Base-by-base conservation (phyloP, 2,888 invertebrate species). In the Parthenolecanium corni region DNA sequence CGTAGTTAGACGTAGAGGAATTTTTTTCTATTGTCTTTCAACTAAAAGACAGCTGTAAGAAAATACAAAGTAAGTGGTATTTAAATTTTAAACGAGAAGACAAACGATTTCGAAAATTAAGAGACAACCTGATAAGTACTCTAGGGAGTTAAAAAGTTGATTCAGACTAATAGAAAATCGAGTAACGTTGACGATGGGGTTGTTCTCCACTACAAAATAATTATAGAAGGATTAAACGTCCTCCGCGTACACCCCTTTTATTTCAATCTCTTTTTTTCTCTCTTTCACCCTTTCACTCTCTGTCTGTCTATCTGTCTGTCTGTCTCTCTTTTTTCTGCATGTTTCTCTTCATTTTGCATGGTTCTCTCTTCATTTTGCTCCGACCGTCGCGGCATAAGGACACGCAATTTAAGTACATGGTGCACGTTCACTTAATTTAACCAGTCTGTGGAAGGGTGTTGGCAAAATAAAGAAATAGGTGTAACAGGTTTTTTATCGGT, bases 1-100 rank as follows among this genome's bases (percentile, higher is more conserved):
- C n/a, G n/a, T n/a, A n/a, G n/a, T n/a, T n/a, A n/a, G n/a, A n/a
- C n/a, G n/a, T n/a, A n/a, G n/a, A 31, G 9, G 5, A 31, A 31
- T 31, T 31, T 31, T 31, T 31, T 4, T 31, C 9, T 9, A 9
- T 31, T 9, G 31, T 31, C 9, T 31, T 56, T 44, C n/a, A n/a
- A 42, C 23, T n/a, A 44, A 9, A 42, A 56, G 24, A 16, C 25
- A 56, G 44, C 25, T 24, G 56, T 25, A 57, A 57, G 46, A 44
- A 18, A 20, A 49, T 21, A 21, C 6, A 61, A 61, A 61, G 61
- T 49, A 51, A 61, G 49, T 61, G 16, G 51, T 61, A 61, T 61
- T 61, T 61, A 61, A 61, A 61, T 61, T 61, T 61, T 61, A 61
- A 61, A 61, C 61, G 51, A 61, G 51, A 38, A 61, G 51, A 61